These are phyloP conservation scores for Hemicrepidius hirtus DNA, from an alignment of 2,888 invertebrate genomes.

Conservation along the genomic window DNA sequence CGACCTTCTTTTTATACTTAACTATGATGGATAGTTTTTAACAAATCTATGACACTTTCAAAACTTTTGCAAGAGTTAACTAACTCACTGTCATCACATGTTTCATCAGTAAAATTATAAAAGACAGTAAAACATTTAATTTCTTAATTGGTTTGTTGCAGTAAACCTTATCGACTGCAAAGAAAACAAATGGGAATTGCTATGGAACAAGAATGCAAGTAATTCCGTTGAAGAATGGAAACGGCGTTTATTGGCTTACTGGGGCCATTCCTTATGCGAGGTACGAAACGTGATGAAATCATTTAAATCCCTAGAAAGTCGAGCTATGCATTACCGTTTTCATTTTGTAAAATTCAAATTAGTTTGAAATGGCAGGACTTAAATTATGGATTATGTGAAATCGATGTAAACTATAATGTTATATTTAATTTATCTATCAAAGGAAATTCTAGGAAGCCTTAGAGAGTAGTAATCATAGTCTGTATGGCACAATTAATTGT, in stretches of 20 bases:
- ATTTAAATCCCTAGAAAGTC: slow-evolving; percentile 25
- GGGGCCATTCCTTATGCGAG: slow-evolving; percentile 27
- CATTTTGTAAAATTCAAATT: slow-evolving; percentile 24
- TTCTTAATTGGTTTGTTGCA: background rate
- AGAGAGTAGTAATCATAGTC: no score
- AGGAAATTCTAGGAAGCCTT: no score
- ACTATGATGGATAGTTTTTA: slow-evolving; percentile 5
- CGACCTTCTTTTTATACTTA: slow-evolving; percentile 8
- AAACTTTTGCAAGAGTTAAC: background rate
- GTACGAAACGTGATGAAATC: slow-evolving; percentile 32
- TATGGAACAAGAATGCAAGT: slow-evolving; percentile 30
- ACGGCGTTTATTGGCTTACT: slow-evolving; percentile 34
- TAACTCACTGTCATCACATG: background rate
- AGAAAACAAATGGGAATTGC: slow-evolving; percentile 34
- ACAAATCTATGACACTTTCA: background rate
- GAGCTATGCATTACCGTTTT: slow-evolving; percentile 6
- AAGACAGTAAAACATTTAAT: background rate
- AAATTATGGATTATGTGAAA: background rate
- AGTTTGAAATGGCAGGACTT: background rate
- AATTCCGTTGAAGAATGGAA: slow-evolving; percentile 34
- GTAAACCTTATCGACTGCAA: slow-evolving; percentile 12
- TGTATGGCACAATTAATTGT: no score
- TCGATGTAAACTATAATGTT: background rate
- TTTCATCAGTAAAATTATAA: background rate
- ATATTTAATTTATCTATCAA: no score